Conservation (phyloP, 2,113 vertebrate genomes). For the Cavia porcellus region DNA sequence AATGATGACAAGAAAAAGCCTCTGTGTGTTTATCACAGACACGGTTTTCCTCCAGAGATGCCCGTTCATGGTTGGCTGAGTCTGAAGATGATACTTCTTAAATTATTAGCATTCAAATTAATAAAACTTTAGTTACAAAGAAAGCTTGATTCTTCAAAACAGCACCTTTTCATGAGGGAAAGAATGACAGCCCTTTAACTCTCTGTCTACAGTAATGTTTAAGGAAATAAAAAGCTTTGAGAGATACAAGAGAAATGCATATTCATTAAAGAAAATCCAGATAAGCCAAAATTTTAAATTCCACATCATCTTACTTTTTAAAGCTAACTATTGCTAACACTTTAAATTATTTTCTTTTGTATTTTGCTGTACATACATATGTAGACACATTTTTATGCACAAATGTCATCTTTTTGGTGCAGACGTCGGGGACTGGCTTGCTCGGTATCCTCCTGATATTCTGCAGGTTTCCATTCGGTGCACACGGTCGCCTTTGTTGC, state of each 20-base stretch:
- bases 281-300: not conserved
- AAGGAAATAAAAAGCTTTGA: not conserved
- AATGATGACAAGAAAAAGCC: not conserved
- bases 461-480: not conserved
- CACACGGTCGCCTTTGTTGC: accelerated
- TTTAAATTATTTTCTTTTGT: slow-evolving; percentile 51
- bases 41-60: no score
- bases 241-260: not conserved
- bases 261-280: slow-evolving; percentile 4
- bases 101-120: not conserved
- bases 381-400: not conserved
- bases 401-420: not conserved
- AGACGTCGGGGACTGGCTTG: not conserved
- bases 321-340: not conserved
- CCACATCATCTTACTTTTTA: not conserved
- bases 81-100: not conserved
- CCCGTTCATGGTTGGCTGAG: not conserved
- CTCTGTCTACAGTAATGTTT: not conserved
- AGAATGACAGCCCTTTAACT: not conserved
- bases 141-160: not conserved
- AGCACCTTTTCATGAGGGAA: not conserved
- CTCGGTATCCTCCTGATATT: no score
- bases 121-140: not conserved
- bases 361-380: not conserved
- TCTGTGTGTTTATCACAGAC: not conserved